Evolutionary conservation across 2,888 invertebrate species (phyloP), one percentile per base, ranked within the genome.

Genomic region (Orgyia antiqua): DNA sequence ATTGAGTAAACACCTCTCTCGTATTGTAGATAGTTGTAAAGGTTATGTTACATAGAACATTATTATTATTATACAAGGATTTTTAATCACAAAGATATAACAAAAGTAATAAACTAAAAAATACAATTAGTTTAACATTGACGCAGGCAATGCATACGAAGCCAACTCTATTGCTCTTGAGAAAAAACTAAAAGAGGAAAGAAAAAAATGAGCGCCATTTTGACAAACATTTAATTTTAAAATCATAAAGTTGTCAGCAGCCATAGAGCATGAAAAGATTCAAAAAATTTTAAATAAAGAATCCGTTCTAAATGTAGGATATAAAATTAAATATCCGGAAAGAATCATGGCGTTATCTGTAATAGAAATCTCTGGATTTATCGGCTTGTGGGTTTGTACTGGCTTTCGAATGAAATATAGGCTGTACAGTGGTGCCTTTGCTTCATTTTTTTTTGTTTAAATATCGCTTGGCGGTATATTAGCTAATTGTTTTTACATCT

Each of bases 311-410:
- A 60, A 64, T 45, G 52, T 51, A 54, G 69, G 66, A 70, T 70
- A 71, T 77, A 74, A 79, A 79, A 79, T 79, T 78, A 79, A 78
- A 82, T 76, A 78, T 76, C 74, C 73, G 78, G 71, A 78, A 79
- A 79, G 78, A 79, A 75, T 76, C 74, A 72, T 62, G 58, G 64
- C 67, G 67, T 67, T 78, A 82, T 82, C 82, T 82, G 79, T 79
- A 82, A 82, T 82, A 80, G 79, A 73, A 80, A 82, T 82, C 82
- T 76, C 61, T 68, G 76, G 74, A 82, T 80, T 82, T 82, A 82
- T 82, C 78, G 80, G 68, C 62, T 59, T 64, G 64, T 42, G 56
- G 65, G 54, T 56, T 58, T 64, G 68, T 67, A 67, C 68, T 60
- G 68, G 69, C 48, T 68, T 58, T 56, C 61, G 63, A 68, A 78